Percentiles rank a stretch among this genome's conserved stretches.
phyloP scores from a whole-genome alignment of 2,113 vertebrate species.

The Tamias sibiricus region DNA sequence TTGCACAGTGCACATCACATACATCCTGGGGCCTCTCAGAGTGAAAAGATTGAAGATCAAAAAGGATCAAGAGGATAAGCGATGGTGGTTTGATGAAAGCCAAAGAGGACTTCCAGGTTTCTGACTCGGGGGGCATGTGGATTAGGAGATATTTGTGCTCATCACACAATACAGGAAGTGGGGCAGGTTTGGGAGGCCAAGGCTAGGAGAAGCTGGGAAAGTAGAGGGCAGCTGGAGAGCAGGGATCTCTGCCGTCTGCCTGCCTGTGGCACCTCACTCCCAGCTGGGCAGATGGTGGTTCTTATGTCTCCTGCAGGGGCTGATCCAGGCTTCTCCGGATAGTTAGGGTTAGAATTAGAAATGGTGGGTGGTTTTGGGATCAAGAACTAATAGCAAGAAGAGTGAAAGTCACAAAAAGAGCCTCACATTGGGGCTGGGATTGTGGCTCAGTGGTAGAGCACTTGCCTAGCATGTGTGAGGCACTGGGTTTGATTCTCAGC shows the following conservation, averaged over 20 bases:
- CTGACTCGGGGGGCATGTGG: background rate
- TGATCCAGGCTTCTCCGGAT: background rate
- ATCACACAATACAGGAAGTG: background rate
- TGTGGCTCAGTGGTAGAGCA: too few species aligned
- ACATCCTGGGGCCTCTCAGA: background rate
- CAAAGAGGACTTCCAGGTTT: background rate
- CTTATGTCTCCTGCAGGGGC: background rate
- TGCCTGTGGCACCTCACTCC: background rate
- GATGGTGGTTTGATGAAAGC: background rate
- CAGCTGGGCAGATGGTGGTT: background rate
- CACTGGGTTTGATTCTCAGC: too few species aligned
- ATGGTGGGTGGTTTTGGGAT: background rate
- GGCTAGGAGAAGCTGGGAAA: background rate
- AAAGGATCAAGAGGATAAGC: background rate
- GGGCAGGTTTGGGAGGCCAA: background rate
- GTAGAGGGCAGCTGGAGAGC: background rate
- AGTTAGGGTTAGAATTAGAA: too few species aligned
- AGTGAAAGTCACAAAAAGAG: background rate
- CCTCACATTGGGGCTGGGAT: too few species aligned
- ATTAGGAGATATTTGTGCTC: background rate
- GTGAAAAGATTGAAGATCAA: background rate
- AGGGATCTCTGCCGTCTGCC: background rate
- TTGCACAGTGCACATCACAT: too few species aligned
- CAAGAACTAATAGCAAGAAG: background rate
- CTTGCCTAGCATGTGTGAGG: too few species aligned